Base-by-base conservation (phyloP, 2,113 vertebrate genomes). In the Trematomus loennbergii region DNA sequence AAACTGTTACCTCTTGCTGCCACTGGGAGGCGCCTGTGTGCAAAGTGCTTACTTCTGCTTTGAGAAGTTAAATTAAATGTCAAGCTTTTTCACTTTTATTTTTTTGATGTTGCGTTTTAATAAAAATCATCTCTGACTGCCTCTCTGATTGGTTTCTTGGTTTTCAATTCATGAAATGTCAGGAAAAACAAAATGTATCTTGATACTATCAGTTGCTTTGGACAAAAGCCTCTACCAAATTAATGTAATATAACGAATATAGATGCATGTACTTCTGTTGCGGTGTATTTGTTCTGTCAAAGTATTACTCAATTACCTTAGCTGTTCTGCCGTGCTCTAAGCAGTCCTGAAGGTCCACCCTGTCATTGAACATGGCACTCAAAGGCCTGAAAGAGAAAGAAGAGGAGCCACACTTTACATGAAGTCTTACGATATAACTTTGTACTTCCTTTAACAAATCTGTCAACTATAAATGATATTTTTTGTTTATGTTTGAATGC, bases 311-410 rank as follows among this genome's bases (percentile, higher is more conserved):
- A 18, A 9, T 45, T 87, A 99, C 98, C 97, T 99, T 99, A n/a
- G 98, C 98, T 92, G 96, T 98, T 87, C 98, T 94, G 91, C 98
- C 98, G 3, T 99, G 98, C 81, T 99, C 98, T 94, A 99, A 93
- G 89, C 98, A 99, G 89, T 97, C 97, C 92, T 99, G 98, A 74
- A 99, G 96, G 87, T 97, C 97, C 95, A 99, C 92, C 91, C 94
- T 96, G 88, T 99, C 98, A 2, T 92, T 95, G 93, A 91, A 94
- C 75, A 96, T 99, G 72, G 98, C 97, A 0, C 94, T 93, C 82
- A 99, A 91, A 0, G 98, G 98, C 95, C 98, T 99, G 85, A 46
- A 53, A n/a, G 18, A 84, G 11, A 79, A 67, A 49, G 0, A 77
- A 61, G 9, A 72, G 18, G 5, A 76, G 5, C 10, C 33, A 76